Percentiles rank a stretch among this genome's conserved stretches.
These are phyloP conservation scores for Limenitis camilla DNA, from an alignment of 2,888 invertebrate species.

Conservation along the genomic window DNA sequence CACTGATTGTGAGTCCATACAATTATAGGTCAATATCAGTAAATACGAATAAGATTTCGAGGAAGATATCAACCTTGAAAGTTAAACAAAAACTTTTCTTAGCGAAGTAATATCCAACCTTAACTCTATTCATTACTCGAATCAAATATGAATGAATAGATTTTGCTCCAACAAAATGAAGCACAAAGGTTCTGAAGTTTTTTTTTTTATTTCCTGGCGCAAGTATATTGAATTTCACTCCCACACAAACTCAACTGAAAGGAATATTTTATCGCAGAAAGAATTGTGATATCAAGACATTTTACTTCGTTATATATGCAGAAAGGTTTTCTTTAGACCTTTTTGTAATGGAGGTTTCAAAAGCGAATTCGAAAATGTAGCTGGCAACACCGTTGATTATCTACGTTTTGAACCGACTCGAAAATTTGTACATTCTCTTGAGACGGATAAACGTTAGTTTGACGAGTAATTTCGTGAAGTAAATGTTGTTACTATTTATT, in stretches of 20 bases:
- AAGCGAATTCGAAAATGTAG: conserved; percentile 6
- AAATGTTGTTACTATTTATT: no score
- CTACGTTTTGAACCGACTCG: no score
- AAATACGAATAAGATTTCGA: background rate
- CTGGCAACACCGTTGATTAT: no score
- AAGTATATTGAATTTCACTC: conserved; percentile 24
- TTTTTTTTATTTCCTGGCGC: conserved; percentile 14
- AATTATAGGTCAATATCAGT: no score
- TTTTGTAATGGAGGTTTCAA: conserved; percentile 14
- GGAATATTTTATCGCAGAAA: conserved; percentile 20
- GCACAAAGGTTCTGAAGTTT: conserved; percentile 11
- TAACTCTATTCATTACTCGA: conserved; percentile 13
- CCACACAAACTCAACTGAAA: conserved; percentile 22
- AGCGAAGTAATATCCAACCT: conserved; percentile 1
- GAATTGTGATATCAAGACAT: conserved; percentile 19
- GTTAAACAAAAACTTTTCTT: conserved; percentile 1
- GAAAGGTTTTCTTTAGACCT: conserved; percentile 13
- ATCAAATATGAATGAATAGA: conserved; percentile 16
- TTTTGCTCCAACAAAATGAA: conserved; percentile 4
- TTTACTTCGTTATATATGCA: conserved; percentile 19
- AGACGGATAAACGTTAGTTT: no score
- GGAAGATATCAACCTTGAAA: conserved; percentile 1
- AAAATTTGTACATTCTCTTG: no score
- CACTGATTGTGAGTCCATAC: no score
- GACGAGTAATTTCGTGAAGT: no score